Percentiles rank a stretch among this genome's conserved stretches.
Evolutionary conservation across 2,113 vertebrate genomes (phyloP).

Genomic region (Vulpes lagopus): DNA sequence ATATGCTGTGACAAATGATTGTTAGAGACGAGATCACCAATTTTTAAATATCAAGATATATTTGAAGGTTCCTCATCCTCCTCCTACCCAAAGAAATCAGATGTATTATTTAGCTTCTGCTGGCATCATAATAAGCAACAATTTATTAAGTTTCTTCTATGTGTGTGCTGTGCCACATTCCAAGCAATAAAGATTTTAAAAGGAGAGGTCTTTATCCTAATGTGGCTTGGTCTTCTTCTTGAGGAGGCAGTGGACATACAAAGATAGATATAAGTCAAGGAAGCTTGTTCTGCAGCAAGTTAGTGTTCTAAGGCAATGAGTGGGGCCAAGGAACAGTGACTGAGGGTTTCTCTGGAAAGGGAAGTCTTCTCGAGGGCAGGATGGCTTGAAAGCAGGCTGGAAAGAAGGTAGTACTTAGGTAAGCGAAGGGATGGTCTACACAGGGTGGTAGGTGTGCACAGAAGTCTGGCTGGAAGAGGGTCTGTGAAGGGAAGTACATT

Average conservation of each 20-base stretch:
- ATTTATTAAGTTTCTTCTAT: background rate
- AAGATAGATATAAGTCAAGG: background rate
- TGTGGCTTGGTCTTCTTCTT: background rate
- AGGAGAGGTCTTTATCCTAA: background rate
- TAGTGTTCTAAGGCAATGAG: background rate
- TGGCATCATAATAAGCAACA: background rate
- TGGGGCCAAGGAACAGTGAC: background rate
- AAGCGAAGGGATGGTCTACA: background rate
- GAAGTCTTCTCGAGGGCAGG: background rate
- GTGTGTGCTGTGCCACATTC: background rate
- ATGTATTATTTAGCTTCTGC: background rate
- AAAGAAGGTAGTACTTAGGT: background rate
- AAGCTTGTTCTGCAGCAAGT: background rate
- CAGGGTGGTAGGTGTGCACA: background rate
- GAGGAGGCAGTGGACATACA: background rate
- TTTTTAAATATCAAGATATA: conserved; percentile 35
- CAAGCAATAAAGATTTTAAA: background rate
- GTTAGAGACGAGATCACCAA: background rate
- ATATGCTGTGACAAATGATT: background rate
- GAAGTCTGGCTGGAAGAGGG: background rate
- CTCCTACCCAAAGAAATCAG: background rate
- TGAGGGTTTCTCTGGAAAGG: background rate
- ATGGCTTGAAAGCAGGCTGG: background rate
- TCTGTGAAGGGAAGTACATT: background rate
- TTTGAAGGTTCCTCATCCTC: background rate